Percentiles rank a stretch among this genome's conserved stretches.
Conservation (phyloP, 2,113 vertebrate genomes). For the Poicephalus meyeri region DNA sequence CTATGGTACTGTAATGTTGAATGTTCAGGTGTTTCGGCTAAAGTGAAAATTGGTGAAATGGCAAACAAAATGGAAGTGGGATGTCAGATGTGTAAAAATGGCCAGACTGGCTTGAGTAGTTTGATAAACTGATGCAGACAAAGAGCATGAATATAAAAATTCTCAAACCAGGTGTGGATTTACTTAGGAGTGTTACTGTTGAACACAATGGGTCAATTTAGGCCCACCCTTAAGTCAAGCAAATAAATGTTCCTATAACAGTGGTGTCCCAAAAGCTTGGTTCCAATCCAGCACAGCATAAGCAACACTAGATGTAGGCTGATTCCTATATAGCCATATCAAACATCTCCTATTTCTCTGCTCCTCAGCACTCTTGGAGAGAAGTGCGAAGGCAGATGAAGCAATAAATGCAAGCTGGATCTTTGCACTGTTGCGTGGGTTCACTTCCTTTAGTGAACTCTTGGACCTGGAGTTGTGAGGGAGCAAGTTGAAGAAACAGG, state of each 20-base stretch:
- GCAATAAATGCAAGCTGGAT: not conserved
- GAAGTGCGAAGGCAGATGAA: not conserved
- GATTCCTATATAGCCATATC: not conserved
- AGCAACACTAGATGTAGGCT: not conserved
- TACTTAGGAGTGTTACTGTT: not conserved
- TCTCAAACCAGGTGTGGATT: not conserved
- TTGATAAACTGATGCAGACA: not conserved
- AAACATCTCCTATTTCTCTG: not conserved
- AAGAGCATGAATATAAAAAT: not conserved
- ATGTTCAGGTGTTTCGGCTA: not conserved
- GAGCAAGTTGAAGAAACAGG: not conserved
- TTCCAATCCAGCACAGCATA: not conserved
- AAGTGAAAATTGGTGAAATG: not conserved
- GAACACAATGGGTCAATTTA: not conserved
- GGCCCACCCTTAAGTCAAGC: not conserved
- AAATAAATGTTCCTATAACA: not conserved
- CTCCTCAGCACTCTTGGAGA: not conserved
- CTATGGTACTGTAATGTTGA: not conserved
- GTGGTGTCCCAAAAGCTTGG: not conserved
- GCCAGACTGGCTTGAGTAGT: not conserved
- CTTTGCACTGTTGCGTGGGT: not conserved
- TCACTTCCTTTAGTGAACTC: not conserved
- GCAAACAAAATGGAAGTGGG: not conserved
- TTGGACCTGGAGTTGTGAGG: accelerated
- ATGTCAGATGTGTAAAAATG: not conserved